Conservation (phyloP, 2,113 vertebrate genomes). For the Loxodonta africana region DNA sequence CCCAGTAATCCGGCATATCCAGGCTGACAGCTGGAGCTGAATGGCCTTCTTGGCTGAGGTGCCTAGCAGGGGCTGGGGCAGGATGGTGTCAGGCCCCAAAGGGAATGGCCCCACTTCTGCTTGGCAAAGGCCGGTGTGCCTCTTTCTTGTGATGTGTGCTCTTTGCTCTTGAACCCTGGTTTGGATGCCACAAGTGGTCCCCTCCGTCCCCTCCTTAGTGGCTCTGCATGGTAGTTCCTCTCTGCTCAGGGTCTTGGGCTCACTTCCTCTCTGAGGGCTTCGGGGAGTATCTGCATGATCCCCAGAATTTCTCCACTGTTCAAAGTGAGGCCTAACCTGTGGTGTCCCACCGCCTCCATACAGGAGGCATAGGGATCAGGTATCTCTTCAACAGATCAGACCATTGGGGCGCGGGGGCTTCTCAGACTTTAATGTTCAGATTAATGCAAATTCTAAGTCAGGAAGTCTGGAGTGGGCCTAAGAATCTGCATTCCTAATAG, state of each 20-base stretch:
- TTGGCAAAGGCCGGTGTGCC: background rate
- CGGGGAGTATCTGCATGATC: background rate
- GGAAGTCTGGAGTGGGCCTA: background rate
- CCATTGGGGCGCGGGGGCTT: background rate
- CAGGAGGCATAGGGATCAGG: background rate
- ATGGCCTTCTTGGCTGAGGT: background rate
- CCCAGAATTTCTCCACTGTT: background rate
- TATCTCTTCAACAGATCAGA: background rate
- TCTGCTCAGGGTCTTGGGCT: background rate
- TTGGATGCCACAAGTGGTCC: background rate
- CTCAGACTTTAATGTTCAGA: background rate
- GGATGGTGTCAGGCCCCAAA: background rate
- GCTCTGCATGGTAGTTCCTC: background rate
- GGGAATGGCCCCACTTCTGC: background rate
- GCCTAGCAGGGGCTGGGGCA: background rate
- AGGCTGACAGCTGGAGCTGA: constrained; percentile 20
- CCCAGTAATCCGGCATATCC: background rate
- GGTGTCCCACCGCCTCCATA: background rate
- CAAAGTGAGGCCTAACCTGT: background rate
- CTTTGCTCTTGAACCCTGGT: background rate
- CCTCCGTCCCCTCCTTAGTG: background rate
- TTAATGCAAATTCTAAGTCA: background rate
- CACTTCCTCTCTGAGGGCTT: background rate
- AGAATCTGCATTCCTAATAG: background rate
- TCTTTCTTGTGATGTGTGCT: background rate